These are phyloP conservation scores for Gymnocheta viridis DNA, from an alignment of 2,888 invertebrate genomes.

Conservation along the genomic window DNA sequence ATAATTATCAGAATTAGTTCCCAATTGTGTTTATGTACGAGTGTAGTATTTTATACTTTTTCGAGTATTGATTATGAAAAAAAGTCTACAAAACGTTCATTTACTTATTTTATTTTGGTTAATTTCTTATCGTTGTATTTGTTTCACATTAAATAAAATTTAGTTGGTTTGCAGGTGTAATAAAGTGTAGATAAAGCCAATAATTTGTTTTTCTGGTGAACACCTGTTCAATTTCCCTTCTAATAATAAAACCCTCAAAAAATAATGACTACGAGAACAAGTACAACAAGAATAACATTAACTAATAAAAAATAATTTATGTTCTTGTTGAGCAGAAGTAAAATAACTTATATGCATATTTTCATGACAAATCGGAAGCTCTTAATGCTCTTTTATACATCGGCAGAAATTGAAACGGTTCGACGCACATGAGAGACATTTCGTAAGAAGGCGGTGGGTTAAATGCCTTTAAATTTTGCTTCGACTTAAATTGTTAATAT, in stretches of 20 bases:
- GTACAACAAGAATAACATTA: slow-evolving; percentile 4
- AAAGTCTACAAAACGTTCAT: not conserved
- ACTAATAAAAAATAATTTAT: too few species aligned
- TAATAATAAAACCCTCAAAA: slow-evolving; percentile 57
- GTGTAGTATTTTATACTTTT: not conserved
- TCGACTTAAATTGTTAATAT: too few species aligned
- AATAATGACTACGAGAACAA: slow-evolving; percentile 16
- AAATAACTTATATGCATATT: too few species aligned
- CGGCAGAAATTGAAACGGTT: too few species aligned
- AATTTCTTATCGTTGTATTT: slow-evolving; percentile 11
- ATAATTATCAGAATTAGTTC: slow-evolving; percentile 21
- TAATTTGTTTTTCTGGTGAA: slow-evolving; percentile 34
- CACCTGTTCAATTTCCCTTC: slow-evolving; percentile 61
- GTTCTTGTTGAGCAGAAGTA: too few species aligned
- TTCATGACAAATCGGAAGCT: too few species aligned
- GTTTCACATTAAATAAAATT: not conserved
- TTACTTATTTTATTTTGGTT: not conserved
- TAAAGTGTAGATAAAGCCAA: not conserved
- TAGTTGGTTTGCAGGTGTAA: slow-evolving; percentile 20
- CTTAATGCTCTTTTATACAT: too few species aligned
- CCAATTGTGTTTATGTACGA: not conserved
- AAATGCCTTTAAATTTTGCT: too few species aligned
- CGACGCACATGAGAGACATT: too few species aligned
- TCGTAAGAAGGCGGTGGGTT: too few species aligned
- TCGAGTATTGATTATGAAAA: slow-evolving; percentile 1